Base-by-base conservation (phyloP, 1,140 invertebrate species). In the Pseudachorutes palmiensis region DNA sequence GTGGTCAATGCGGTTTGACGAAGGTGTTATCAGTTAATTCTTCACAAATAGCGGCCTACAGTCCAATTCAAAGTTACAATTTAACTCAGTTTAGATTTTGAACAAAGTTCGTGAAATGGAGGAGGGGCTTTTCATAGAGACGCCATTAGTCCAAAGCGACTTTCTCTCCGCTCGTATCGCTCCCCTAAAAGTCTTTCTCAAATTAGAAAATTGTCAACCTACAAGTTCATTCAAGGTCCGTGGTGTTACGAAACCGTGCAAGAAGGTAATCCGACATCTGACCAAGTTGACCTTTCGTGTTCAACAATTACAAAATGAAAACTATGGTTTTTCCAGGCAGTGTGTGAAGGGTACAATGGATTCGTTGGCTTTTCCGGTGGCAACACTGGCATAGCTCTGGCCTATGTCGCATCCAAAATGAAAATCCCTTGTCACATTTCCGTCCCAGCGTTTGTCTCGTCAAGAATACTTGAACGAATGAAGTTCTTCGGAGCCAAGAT, bases 371-470 rank as follows among this genome's bases (percentile, higher is more conserved):
- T 81, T 26, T 83, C 82, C 29, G 81, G 82, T 19, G 83, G 83
- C 2, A 84, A 83, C 75, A 82, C 82, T 31, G 83, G 82, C 1
- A 67, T 83, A 59, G 82, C 83, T 2, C 75, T 82, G 14, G 81
- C 82, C 0, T 81, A 80, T 71, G 71, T 78, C 0, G 79, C 80
- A 1, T 45, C 36, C 36, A 45, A 45, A 19, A 45, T 45, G 36
- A 45, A 45, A 9, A 9, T 45, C 36, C 9, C 36, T 45, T 45
- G 36, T 45, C 36, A 45, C 36, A 45, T 45, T 45, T 45, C 36
- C 9, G 36, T 45, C 19, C 36, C 36, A 45, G 36, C 36, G 9
- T 45, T 45, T 45, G 36, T 45, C 9, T 45, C 36, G 9, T 19
- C 36, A 9, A 45, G 36, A 45, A 19, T 45, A 12, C 36, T 45